A percentile compares a stretch with the other conserved stretches of the same genome.
Evolutionary conservation across 2,888 invertebrate species (phyloP).

Genomic region (Hedya salicella): DNA sequence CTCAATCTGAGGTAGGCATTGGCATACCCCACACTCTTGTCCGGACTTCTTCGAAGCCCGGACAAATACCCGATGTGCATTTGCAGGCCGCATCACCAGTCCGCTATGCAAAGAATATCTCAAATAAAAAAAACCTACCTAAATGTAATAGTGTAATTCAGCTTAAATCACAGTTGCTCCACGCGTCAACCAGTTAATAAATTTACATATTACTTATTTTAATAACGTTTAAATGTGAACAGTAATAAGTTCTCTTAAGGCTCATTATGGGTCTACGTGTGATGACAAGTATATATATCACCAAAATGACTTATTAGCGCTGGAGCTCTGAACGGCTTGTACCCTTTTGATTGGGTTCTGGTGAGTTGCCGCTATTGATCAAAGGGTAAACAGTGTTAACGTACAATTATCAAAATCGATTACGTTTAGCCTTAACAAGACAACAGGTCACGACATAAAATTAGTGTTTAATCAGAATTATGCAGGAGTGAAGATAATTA

Average conservation of each 20-base stretch:
- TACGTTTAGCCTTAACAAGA: conserved; percentile 23
- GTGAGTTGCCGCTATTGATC: neutral
- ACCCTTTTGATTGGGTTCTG: neutral
- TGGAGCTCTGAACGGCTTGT: neutral
- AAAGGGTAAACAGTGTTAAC: conserved; percentile 7
- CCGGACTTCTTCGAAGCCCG: no score
- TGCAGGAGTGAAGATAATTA: conserved; percentile 12
- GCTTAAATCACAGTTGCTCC: neutral
- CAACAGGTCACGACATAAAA: conserved; percentile 14
- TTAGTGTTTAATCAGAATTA: conserved; percentile 9
- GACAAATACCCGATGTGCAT: no score
- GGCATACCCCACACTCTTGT: no score
- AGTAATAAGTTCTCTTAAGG: neutral
- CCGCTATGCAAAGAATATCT: no score
- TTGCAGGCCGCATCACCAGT: no score
- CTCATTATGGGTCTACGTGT: neutral
- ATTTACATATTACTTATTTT: no score
- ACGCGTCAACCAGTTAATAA: neutral
- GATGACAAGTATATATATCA: neutral
- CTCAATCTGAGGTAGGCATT: no score
- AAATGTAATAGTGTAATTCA: neutral
- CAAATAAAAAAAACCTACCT: no score
- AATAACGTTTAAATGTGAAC: neutral
- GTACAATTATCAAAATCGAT: conserved; percentile 22
- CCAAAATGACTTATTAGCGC: neutral